Evolutionary conservation across 1,140 invertebrate species (phyloP).

Genomic region (Hetaerina americana): DNA sequence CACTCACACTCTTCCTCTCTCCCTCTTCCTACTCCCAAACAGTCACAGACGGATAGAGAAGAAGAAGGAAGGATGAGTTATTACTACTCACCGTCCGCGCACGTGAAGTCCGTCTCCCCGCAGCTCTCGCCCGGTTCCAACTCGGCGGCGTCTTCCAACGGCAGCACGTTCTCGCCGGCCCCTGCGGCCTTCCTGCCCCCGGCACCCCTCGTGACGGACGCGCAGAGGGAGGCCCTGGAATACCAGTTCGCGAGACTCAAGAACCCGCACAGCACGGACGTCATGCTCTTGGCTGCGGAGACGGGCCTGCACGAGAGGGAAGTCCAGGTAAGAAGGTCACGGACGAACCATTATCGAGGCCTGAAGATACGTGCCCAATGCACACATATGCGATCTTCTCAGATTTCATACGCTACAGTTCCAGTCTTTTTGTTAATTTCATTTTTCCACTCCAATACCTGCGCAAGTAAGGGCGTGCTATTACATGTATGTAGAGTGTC

Average conservation of each 20-base stretch:
- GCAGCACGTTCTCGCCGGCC: not conserved
- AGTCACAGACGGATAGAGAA: too few relatives aligned
- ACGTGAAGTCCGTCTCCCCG: not conserved
- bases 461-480: too few relatives aligned
- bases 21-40: too few relatives aligned
- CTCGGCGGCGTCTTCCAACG: not conserved
- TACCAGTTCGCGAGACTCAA: slow-evolving; percentile 35
- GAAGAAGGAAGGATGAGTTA: not conserved
- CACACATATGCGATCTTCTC: too few relatives aligned
- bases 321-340: slow-evolving; percentile 28
- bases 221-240: slow-evolving; percentile 34
- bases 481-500: too few relatives aligned
- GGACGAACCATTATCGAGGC: not conserved
- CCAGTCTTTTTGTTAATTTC: too few relatives aligned
- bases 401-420: too few relatives aligned
- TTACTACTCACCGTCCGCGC: not conserved
- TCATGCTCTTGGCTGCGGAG: slow-evolving; percentile 37
- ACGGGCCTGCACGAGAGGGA: slow-evolving; percentile 34
- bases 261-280: slow-evolving; percentile 34
- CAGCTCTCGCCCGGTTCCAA: not conserved
- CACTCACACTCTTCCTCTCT: too few relatives aligned
- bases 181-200: not conserved
- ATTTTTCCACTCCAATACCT: too few relatives aligned
- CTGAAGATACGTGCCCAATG: too few relatives aligned
- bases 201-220: slow-evolving; percentile 22